Percentiles rank a stretch among this genome's conserved stretches.
These are phyloP conservation scores for Clarias macrocephalus DNA, from an alignment of 2,113 vertebrate species.

Conservation along the genomic window DNA sequence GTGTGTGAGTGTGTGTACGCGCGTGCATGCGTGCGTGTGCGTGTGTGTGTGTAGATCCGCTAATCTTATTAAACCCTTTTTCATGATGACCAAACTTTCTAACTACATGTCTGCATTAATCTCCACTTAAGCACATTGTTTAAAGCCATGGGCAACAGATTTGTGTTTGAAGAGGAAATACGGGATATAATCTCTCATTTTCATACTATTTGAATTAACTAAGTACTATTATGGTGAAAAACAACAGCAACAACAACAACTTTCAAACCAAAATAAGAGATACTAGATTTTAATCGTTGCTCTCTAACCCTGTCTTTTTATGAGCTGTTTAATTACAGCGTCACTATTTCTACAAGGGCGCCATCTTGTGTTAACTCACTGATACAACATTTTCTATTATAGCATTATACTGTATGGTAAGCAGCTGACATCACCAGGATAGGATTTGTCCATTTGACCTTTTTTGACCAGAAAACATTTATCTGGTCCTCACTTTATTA, in stretches of 20 bases:
- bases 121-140: not conserved
- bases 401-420: not conserved
- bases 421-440: too few species aligned
- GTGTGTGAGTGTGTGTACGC: not conserved
- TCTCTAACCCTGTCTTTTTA: not conserved
- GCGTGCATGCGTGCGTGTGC: not conserved
- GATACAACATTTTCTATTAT: not conserved
- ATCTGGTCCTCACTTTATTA: not conserved
- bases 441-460: not conserved
- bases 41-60: not conserved
- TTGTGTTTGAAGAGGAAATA: not conserved
- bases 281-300: not conserved
- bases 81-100: not conserved
- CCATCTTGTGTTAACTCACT: slow-evolving; percentile 22
- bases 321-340: not conserved
- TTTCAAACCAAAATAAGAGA: not conserved
- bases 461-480: not conserved
- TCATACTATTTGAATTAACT: not conserved
- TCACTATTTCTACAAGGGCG: slow-evolving; percentile 16
- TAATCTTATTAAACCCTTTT: not conserved
- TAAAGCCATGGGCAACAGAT: not conserved
- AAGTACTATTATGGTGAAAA: not conserved
- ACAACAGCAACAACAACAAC: not conserved
- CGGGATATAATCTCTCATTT: not conserved
- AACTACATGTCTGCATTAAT: not conserved